Percentiles rank a stretch among this genome's conserved stretches.
These are phyloP conservation scores for Cotesia chilonis DNA, from an alignment of 1,140 invertebrate species.

Conservation along the genomic window DNA sequence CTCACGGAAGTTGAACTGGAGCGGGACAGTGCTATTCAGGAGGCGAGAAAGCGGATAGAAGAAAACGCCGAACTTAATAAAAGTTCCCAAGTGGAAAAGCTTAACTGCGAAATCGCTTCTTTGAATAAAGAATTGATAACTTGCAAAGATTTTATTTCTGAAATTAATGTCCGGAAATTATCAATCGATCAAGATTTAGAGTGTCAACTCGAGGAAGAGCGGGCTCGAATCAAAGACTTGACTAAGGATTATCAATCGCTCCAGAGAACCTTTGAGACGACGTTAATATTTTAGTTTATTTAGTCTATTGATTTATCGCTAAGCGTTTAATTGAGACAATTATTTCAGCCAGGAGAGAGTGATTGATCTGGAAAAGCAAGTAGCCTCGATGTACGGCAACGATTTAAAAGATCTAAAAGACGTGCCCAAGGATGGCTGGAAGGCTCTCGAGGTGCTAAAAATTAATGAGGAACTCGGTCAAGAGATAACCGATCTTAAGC, in stretches of 20 bases:
- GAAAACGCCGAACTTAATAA: not conserved
- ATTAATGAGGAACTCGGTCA: conserved; percentile 63
- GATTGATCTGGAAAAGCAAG: conserved; percentile 38
- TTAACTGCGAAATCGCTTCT: not conserved
- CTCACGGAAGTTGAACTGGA: conserved; percentile 19
- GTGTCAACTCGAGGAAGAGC: conserved; percentile 2
- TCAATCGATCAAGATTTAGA: conserved; percentile 1
- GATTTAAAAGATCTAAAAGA: not conserved
- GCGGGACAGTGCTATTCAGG: not conserved
- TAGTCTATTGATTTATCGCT: conserved; percentile 33
- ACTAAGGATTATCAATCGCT: not conserved
- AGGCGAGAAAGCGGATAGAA: not conserved
- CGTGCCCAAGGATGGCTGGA: not conserved
- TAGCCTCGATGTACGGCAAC: conserved; percentile 21
- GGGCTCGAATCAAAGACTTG: not conserved
- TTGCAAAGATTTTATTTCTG: conserved; percentile 7
- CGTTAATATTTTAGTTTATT: conserved; percentile 14
- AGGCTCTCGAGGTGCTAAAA: conserved; percentile 42
- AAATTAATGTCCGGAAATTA: not conserved
- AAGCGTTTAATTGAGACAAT: conserved; percentile 20
- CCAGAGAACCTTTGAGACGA: not conserved
- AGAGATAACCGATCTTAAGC: conserved; percentile 57
- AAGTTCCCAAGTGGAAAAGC: conserved; percentile 1
- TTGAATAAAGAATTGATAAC: not conserved
- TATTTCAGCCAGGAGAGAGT: conserved; percentile 35